phyloP scores from a whole-genome alignment of 2,888 invertebrate genomes.

The Hartigia nigra region DNA sequence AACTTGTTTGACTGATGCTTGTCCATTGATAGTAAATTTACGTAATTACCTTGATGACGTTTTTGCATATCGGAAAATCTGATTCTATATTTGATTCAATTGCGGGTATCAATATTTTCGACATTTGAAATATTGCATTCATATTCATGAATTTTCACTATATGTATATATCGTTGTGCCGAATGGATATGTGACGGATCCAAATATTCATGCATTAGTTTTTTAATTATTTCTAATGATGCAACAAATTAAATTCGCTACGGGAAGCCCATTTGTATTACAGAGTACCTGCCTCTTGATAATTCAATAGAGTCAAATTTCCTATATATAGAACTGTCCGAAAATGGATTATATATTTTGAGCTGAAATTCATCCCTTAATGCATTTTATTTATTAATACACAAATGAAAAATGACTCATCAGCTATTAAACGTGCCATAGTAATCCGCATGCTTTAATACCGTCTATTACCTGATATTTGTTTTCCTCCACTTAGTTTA shows the following conservation, averaged over 20 bases:
- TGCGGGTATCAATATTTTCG: constrained; percentile 29
- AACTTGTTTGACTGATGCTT: background rate
- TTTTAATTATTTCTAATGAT: background rate
- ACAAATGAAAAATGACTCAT: background rate
- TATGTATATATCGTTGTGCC: constrained; percentile 21
- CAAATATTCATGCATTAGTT: constrained; percentile 38
- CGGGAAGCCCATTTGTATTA: background rate
- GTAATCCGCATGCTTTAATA: no score
- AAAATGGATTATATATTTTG: background rate
- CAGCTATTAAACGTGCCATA: no score
- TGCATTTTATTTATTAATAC: background rate
- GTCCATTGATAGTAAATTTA: background rate
- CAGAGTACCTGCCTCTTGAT: background rate
- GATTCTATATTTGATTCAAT: background rate
- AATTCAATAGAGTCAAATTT: background rate
- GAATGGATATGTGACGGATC: constrained; percentile 39
- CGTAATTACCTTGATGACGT: background rate
- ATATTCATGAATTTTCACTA: constrained; percentile 31
- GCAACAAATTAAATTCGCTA: background rate
- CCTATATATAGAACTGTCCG: background rate
- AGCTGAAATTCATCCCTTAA: background rate
- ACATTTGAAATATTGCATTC: constrained; percentile 42
- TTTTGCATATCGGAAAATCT: background rate
- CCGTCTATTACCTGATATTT: no score
- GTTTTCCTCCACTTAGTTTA: constrained; percentile 16